phyloP scores from a whole-genome alignment of 2,888 invertebrate species.

The Minunthozetes semirufus region DNA sequence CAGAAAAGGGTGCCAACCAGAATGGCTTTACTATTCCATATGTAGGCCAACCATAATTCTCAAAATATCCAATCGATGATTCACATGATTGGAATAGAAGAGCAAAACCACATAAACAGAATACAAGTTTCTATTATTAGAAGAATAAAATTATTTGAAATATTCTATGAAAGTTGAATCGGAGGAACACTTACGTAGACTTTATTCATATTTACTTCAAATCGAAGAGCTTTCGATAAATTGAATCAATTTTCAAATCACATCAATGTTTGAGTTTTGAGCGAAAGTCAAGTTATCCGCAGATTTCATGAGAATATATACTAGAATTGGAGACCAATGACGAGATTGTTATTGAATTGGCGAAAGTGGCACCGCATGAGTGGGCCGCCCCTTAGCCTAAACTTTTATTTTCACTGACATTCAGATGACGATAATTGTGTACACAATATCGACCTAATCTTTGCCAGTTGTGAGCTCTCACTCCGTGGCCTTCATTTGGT shows the following conservation, averaged over 20 bases:
- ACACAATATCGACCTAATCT: conserved; percentile 10
- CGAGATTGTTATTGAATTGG: background rate
- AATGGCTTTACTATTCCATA: conserved; percentile 40
- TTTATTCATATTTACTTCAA: too few species aligned
- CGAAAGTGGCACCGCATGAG: background rate
- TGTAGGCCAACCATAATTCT: conserved; percentile 39
- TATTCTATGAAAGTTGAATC: background rate
- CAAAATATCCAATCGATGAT: conserved; percentile 39
- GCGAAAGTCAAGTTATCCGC: too few species aligned
- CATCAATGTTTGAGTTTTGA: too few species aligned
- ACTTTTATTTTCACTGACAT: conserved; percentile 11
- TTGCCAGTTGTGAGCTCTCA: background rate
- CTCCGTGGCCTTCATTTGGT: background rate
- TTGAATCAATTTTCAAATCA: too few species aligned
- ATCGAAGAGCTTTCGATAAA: too few species aligned
- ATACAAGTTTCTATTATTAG: background rate
- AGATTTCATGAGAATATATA: background rate
- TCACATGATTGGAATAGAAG: background rate
- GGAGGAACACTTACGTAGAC: too few species aligned
- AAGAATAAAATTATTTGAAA: background rate
- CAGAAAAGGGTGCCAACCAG: conserved; percentile 39
- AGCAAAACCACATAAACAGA: background rate
- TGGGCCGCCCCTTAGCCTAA: conserved; percentile 11
- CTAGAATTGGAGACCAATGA: background rate
- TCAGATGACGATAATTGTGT: background rate